These are phyloP conservation scores for Zoanthus sansibaricus DNA, from an alignment of 92 coral and sea anemone genomes.

Conservation along the genomic window DNA sequence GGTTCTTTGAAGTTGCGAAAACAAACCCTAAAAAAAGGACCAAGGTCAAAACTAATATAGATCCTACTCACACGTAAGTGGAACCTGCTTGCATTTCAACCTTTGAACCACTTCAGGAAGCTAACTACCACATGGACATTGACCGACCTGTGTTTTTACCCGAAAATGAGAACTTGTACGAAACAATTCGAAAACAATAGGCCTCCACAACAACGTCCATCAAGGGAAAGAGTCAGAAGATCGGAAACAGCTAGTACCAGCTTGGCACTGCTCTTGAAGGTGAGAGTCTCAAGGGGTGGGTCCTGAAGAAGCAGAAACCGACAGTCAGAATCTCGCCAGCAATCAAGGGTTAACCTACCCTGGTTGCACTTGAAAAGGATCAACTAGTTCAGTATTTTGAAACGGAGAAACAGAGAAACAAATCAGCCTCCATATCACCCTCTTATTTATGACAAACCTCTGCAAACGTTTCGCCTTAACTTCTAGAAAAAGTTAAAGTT, in stretches of 20 bases:
- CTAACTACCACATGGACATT: conserved; percentile 59
- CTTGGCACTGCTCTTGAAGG: background rate
- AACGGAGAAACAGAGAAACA: conserved; percentile 1
- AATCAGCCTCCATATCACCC: conserved; percentile 29
- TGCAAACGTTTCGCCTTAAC: conserved; percentile 25
- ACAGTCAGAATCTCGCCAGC: conserved; percentile 50
- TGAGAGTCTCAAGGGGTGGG: conserved; percentile 37
- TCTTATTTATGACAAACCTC: conserved; percentile 40
- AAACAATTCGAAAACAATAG: conserved; percentile 51
- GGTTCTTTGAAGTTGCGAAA: conserved; percentile 10
- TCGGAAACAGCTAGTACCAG: conserved; percentile 28
- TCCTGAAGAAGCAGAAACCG: conserved; percentile 33
- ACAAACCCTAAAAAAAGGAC: conserved; percentile 34
- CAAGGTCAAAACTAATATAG: conserved; percentile 17
- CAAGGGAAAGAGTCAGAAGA: conserved; percentile 52
- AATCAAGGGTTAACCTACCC: conserved; percentile 38
- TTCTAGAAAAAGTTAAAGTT: conserved; percentile 32
- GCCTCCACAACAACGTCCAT: conserved; percentile 43
- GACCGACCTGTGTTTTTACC: conserved; percentile 46
- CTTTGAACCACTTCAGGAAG: conserved; percentile 54
- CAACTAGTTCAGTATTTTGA: background rate
- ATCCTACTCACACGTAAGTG: background rate
- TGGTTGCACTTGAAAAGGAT: conserved; percentile 30
- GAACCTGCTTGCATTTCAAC: conserved; percentile 57
- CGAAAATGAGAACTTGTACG: conserved; percentile 45